A percentile compares a stretch with the other conserved stretches of the same genome.
These are phyloP conservation scores for Pelodytes ibericus DNA, from an alignment of 2,797 vertebrate genomes.

Conservation along the genomic window DNA sequence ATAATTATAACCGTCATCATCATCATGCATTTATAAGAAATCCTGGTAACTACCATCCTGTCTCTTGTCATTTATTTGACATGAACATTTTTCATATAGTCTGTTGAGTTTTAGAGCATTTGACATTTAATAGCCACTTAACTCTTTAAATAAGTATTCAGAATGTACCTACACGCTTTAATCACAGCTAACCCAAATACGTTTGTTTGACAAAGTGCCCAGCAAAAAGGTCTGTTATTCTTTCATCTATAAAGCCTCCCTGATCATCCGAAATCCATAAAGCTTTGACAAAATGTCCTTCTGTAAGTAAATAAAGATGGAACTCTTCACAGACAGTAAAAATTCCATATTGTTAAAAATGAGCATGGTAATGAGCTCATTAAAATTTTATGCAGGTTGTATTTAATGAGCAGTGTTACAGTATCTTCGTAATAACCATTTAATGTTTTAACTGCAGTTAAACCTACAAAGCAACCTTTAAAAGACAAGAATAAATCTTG, in stretches of 20 bases:
- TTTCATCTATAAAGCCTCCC: slow-evolving; percentile 17
- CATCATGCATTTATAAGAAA: too few species aligned
- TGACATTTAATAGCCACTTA: too few species aligned
- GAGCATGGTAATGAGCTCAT: slow-evolving; percentile 50
- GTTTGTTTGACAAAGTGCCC: background rate
- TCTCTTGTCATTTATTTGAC: too few species aligned
- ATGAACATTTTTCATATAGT: too few species aligned
- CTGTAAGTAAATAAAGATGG: slow-evolving; percentile 46
- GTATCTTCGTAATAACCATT: slow-evolving; percentile 47
- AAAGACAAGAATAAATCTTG: slow-evolving; percentile 41
- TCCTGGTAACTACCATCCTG: too few species aligned
- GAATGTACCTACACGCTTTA: background rate
- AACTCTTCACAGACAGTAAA: slow-evolving; percentile 29
- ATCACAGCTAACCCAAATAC: background rate
- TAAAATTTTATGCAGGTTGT: slow-evolving; percentile 52
- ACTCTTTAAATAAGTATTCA: background rate
- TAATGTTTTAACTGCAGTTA: slow-evolving; percentile 40
- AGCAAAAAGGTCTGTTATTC: background rate
- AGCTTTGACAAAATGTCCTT: background rate
- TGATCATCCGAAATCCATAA: slow-evolving; percentile 17
- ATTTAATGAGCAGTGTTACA: slow-evolving; percentile 51
- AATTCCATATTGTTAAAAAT: slow-evolving; percentile 54
- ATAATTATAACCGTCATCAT: too few species aligned
- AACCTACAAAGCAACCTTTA: slow-evolving; percentile 45
- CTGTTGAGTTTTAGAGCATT: too few species aligned